Conservation (phyloP, 2,113 vertebrate species). For the Coreoperca whiteheadi region DNA sequence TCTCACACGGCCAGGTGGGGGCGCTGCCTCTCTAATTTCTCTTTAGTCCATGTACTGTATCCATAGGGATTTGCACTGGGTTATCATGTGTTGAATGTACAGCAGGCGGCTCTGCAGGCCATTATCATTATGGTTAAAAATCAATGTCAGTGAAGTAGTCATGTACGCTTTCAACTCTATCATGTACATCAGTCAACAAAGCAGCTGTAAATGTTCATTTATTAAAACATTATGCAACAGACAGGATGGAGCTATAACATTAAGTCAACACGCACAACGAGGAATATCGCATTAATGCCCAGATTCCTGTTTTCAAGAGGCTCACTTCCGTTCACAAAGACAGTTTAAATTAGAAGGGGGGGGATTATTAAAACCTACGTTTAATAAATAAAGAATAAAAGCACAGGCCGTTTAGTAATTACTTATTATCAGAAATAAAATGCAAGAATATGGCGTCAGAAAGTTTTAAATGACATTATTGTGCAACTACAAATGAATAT, state of each 20-base stretch:
- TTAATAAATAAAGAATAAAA: conserved; percentile 53
- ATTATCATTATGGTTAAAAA: not conserved
- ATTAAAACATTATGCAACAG: conserved; percentile 41
- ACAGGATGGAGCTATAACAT: conserved; percentile 2
- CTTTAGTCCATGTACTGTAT: no score
- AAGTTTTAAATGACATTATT: conserved; percentile 11
- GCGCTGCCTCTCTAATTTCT: no score
- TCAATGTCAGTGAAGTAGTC: not conserved
- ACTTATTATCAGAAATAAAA: not conserved
- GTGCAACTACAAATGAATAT: conserved; percentile 20
- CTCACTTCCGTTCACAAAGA: conserved; percentile 6
- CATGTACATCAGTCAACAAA: not conserved
- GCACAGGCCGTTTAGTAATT: not conserved
- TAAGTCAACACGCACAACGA: conserved; percentile 17
- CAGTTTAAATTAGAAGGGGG: not conserved
- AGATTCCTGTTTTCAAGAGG: conserved; percentile 1
- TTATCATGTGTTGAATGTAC: not conserved
- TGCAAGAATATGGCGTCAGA: conserved; percentile 28
- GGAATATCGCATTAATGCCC: conserved; percentile 13
- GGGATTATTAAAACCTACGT: not conserved
- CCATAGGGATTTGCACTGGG: not conserved
- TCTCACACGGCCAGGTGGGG: not conserved
- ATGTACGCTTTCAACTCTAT: not conserved
- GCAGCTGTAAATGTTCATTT: conserved; percentile 22
- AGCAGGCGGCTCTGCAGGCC: not conserved